Percentiles rank a stretch among this genome's conserved stretches.
Evolutionary conservation across 2,888 invertebrate species (phyloP).

Genomic region (Tenodera sinensis): DNA sequence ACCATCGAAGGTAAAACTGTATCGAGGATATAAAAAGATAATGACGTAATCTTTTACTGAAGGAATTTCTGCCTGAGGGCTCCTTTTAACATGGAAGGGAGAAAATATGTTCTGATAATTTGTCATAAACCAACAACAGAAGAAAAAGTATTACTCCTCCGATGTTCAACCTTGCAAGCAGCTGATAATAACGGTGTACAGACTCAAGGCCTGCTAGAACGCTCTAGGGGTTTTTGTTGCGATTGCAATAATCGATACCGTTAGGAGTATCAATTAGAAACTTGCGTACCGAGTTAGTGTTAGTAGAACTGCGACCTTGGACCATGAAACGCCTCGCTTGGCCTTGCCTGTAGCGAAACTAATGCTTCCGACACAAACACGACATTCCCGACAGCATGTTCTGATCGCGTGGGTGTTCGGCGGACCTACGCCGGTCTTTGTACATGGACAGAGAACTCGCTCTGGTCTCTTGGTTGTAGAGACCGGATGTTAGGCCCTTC

Average conservation of each 20-base stretch:
- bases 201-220: neutral
- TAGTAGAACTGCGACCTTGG: neutral
- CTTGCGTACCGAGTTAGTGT: neutral
- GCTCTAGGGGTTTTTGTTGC: neutral
- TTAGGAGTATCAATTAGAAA: neutral
- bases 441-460: no score
- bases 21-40: no score
- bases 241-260: neutral
- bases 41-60: no score
- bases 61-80: no score
- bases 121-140: neutral
- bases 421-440: neutral
- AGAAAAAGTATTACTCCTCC: neutral
- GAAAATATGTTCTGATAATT: no score
- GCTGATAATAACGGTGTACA: neutral
- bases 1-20: no score
- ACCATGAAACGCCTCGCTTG: neutral
- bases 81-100: no score
- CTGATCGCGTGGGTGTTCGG: neutral
- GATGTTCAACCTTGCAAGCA: neutral
- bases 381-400: neutral
- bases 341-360: neutral
- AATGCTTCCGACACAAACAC: neutral
- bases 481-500: no score
- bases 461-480: no score